These are phyloP conservation scores for Semotilus atromaculatus DNA, from an alignment of 2,797 vertebrate genomes.

Conservation along the genomic window DNA sequence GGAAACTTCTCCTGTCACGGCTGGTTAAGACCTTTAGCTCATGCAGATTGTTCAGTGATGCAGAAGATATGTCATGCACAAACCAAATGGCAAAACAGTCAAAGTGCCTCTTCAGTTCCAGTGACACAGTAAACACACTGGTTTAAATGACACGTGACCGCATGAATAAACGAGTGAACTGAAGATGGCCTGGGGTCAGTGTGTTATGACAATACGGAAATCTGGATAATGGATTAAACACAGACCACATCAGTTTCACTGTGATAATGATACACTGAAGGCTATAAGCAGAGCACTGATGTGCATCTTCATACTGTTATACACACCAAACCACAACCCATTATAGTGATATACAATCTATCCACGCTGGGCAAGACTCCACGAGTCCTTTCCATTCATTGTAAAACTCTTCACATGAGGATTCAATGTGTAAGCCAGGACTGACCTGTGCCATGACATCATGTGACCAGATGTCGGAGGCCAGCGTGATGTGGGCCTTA, in stretches of 20 bases:
- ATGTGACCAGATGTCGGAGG: slow-evolving; percentile 98
- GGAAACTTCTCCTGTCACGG: not conserved
- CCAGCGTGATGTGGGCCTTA: slow-evolving; percentile 90
- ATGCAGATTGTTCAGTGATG: not conserved
- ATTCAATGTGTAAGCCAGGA: not conserved
- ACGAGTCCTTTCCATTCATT: slow-evolving; percentile 52
- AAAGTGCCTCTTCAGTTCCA: not conserved
- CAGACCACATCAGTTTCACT: slow-evolving; percentile 5
- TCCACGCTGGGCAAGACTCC: slow-evolving; percentile 57
- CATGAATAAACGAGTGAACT: not conserved
- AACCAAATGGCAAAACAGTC: not conserved
- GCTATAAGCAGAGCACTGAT: not conserved
- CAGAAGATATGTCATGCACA: not conserved
- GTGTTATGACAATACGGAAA: not conserved
- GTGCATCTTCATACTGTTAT: not conserved
- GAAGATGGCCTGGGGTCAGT: not conserved
- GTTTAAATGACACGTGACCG: not conserved
- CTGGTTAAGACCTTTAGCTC: not conserved
- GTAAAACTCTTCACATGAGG: slow-evolving; percentile 66
- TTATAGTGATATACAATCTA: not conserved
- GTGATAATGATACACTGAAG: not conserved
- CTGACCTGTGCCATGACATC: slow-evolving; percentile 98
- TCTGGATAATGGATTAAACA: not conserved
- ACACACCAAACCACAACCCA: slow-evolving; percentile 8
- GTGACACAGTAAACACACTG: not conserved